A percentile compares a stretch with the other conserved stretches of the same genome.
Conservation (phyloP, 2,888 invertebrate species). For the Rhabditoides inermis region DNA sequence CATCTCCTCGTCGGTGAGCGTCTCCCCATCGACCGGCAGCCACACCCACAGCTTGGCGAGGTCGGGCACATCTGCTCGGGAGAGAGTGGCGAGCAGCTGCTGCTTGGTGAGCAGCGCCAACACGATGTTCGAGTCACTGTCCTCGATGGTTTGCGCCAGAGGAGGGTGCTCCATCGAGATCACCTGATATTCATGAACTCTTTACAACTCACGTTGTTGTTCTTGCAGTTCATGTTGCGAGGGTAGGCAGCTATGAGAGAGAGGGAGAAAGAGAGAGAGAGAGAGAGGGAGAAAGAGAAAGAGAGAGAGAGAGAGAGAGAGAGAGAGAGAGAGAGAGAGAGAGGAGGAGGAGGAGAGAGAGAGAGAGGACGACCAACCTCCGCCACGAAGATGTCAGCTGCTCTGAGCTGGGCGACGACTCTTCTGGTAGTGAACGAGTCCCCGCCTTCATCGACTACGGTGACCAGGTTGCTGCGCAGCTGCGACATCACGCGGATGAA, state of each 20-base stretch:
- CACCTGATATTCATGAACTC: constrained; percentile 1
- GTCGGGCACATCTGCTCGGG: neutral
- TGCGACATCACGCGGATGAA: constrained; percentile 29
- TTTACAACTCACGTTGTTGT: neutral
- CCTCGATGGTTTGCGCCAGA: constrained; percentile 33
- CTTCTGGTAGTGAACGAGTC: constrained; percentile 21
- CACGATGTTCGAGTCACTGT: constrained; percentile 36
- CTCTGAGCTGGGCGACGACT: constrained; percentile 27
- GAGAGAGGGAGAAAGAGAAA: no score
- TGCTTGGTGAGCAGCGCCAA: constrained; percentile 33
- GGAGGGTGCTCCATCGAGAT: constrained; percentile 33
- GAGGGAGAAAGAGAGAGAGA: no score
- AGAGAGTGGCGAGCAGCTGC: constrained; percentile 5
- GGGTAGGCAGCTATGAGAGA: no score
- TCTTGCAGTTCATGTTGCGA: neutral
- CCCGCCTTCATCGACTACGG: constrained; percentile 37
- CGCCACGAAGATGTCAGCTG: constrained; percentile 35
- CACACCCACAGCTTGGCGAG: constrained; percentile 3
- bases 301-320: no score
- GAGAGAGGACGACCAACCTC: no score
- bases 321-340: no score
- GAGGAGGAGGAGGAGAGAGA: no score
- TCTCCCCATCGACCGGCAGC: constrained; percentile 12
- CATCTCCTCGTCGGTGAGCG: constrained; percentile 6
- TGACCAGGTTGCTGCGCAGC: constrained; percentile 37